Conservation (phyloP, 2,113 vertebrate species). For the Leucopsar rothschildi region DNA sequence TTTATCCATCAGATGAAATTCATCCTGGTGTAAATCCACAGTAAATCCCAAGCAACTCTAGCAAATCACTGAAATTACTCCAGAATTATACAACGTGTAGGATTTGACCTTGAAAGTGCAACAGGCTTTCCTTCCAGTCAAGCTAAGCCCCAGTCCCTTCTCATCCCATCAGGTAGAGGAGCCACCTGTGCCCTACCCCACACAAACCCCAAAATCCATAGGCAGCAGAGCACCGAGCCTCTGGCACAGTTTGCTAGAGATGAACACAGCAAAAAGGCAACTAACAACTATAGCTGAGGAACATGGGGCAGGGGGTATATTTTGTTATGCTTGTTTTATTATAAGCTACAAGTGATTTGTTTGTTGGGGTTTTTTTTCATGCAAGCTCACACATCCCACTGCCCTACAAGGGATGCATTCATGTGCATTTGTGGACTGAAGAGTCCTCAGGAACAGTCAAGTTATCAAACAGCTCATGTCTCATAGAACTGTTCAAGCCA, state of each 20-base stretch:
- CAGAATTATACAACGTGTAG: not conserved
- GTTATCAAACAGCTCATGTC: not conserved
- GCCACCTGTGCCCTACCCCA: not conserved
- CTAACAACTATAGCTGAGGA: not conserved
- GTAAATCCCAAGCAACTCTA: not conserved
- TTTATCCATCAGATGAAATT: not conserved
- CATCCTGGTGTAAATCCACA: not conserved
- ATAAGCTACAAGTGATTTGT: not conserved
- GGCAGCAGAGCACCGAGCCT: not conserved
- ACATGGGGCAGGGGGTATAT: fast-evolving
- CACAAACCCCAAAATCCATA: not conserved
- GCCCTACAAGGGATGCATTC: fast-evolving
- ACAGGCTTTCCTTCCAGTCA: not conserved
- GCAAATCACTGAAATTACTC: not conserved
- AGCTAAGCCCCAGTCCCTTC: not conserved
- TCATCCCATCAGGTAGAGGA: not conserved
- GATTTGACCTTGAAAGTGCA: not conserved
- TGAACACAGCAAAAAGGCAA: not conserved
- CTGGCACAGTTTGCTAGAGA: not conserved
- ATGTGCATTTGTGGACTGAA: not conserved
- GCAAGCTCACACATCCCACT: not conserved
- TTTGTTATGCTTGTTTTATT: not conserved
- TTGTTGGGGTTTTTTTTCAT: not conserved
- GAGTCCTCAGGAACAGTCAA: not conserved
- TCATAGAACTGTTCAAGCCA: not conserved